Conservation (phyloP, 1,140 invertebrate genomes). For the Diabrotica virgifera region DNA sequence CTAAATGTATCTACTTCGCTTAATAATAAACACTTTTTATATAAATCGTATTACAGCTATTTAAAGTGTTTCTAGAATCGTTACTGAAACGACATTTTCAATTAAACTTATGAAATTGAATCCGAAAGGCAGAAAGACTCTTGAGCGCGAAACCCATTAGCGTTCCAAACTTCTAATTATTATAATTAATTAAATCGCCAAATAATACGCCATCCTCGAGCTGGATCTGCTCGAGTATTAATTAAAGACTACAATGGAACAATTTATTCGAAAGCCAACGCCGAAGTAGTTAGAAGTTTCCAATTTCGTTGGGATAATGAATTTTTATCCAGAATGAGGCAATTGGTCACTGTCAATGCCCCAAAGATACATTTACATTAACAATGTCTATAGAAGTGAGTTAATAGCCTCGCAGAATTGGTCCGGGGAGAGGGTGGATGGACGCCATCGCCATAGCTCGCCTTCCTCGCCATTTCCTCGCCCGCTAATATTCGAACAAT, state of each 20-base stretch:
- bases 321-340: conserved; percentile 47
- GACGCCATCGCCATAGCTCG: conserved; percentile 16
- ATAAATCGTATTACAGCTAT: too few relatives aligned
- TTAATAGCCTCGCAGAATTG: conserved; percentile 44
- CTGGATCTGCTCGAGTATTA: conserved; percentile 37
- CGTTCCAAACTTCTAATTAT: conserved; percentile 27
- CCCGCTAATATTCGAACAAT: conserved; percentile 30
- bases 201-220: conserved; percentile 37
- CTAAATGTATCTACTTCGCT: too few relatives aligned
- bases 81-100: conserved; percentile 12
- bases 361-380: conserved; percentile 48
- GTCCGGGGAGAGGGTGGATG: conserved; percentile 8
- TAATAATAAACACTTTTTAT: too few relatives aligned
- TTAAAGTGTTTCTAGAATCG: conserved; percentile 6
- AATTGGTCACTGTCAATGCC: conserved; percentile 49
- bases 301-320: conserved; percentile 47
- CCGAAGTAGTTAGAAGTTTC: conserved; percentile 41
- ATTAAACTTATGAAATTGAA: conserved; percentile 18
- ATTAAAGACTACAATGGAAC: conserved; percentile 45
- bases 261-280: conserved; percentile 39
- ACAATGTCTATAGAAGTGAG: conserved; percentile 45
- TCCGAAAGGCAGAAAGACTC: conserved; percentile 15
- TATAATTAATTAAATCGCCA: conserved; percentile 35
- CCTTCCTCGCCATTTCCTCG: conserved; percentile 27
- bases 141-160: conserved; percentile 9